Evolutionary conservation across 2,797 vertebrate species (phyloP).

Genomic region (Bucorvus abyssinicus): DNA sequence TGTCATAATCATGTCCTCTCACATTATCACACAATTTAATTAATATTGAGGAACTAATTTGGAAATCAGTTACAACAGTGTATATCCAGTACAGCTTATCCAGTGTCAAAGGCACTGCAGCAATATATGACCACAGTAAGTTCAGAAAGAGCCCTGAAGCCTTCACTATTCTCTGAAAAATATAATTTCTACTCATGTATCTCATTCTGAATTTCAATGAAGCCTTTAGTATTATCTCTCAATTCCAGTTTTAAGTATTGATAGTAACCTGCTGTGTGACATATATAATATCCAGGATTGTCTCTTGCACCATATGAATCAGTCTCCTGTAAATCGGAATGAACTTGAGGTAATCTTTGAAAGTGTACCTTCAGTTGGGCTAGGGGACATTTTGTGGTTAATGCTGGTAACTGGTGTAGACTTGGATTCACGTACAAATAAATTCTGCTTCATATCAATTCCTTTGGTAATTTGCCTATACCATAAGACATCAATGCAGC

Average conservation of each 20-base stretch:
- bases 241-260: constrained; percentile 27
- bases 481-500: not conserved
- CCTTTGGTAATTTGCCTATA: not conserved
- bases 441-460: not conserved
- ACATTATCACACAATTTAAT: constrained; percentile 2
- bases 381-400: not conserved
- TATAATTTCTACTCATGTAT: not conserved
- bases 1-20: not conserved
- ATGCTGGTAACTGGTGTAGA: not conserved
- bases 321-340: constrained; percentile 3
- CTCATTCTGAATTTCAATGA: constrained; percentile 37
- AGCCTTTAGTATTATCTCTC: not conserved
- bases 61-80: not conserved
- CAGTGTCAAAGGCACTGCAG: not conserved
- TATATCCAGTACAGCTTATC: not conserved
- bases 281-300: not conserved
- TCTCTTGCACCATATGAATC: not conserved
- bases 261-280: not conserved
- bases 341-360: not conserved
- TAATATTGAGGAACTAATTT: not conserved
- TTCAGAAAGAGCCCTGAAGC: constrained; percentile 9
- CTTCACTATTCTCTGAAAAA: not conserved
- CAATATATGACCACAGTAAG: not conserved
- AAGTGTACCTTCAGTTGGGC: not conserved
- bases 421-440: not conserved